A percentile compares a stretch with the other conserved stretches of the same genome.
phyloP scores from a whole-genome alignment of 2,113 vertebrate species.

The Hoplias malabaricus region DNA sequence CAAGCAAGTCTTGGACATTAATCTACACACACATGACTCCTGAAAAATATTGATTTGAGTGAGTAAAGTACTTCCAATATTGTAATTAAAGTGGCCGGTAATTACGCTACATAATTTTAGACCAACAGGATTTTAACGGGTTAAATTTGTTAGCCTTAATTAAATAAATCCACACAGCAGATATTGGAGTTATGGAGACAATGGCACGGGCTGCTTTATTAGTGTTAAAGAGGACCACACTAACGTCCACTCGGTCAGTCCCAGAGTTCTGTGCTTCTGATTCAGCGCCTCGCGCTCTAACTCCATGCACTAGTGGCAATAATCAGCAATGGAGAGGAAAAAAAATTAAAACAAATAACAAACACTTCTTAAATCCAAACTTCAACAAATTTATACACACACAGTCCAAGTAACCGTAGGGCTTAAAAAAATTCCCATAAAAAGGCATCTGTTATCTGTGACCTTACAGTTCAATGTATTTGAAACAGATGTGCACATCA shows the following conservation, averaged over 20 bases:
- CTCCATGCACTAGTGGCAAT: slow-evolving; percentile 20
- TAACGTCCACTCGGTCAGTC: slow-evolving; percentile 24
- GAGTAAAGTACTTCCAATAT: too few relatives aligned
- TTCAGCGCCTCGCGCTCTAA: neutral
- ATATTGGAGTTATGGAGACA: neutral
- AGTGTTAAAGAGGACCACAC: slow-evolving; percentile 35
- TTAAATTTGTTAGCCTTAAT: neutral
- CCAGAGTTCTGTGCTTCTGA: slow-evolving; percentile 25
- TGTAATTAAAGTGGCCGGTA: too few relatives aligned
- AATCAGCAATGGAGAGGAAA: neutral
- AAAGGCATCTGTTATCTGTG: neutral
- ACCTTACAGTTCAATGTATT: slow-evolving; percentile 4
- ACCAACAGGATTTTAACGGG: neutral
- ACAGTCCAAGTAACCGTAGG: slow-evolving; percentile 16
- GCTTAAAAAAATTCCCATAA: slow-evolving; percentile 33
- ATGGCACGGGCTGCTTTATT: slow-evolving; percentile 55
- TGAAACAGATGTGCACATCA: neutral
- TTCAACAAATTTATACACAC: slow-evolving; percentile 39
- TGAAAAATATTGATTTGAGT: too few relatives aligned
- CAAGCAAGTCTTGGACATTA: too few relatives aligned
- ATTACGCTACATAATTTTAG: neutral
- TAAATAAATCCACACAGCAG: slow-evolving; percentile 1
- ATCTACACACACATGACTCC: neutral
- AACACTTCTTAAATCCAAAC: neutral
- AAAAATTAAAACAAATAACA: neutral